phyloP scores from a whole-genome alignment of 2,113 vertebrate species.

The Aegotheles bennettii region DNA sequence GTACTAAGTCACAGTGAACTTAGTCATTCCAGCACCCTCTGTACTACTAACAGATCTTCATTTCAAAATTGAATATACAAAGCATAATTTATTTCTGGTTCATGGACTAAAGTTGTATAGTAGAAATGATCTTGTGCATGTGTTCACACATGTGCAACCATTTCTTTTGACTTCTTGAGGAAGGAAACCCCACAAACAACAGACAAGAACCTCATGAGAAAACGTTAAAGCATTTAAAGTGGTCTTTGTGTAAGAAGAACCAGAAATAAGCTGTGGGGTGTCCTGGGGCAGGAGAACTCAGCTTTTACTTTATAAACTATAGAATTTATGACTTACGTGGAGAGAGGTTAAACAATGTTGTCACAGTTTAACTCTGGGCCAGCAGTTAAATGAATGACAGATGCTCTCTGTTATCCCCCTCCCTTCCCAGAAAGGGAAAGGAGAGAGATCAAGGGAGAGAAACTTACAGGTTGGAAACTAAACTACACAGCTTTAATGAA shows the following conservation, averaged over 20 bases:
- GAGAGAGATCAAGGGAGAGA: too few species aligned
- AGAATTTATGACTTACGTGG: neutral
- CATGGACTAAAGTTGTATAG: neutral
- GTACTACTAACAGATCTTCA: neutral
- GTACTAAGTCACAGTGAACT: neutral
- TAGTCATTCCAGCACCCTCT: constrained; percentile 11
- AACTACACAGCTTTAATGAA: too few species aligned
- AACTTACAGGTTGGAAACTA: too few species aligned
- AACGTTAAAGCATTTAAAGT: neutral
- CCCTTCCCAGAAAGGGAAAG: too few species aligned
- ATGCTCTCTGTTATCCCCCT: too few species aligned
- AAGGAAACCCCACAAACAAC: fast-evolving
- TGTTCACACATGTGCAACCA: neutral
- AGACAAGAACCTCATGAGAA: neutral
- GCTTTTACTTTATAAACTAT: neutral
- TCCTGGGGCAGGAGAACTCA: neutral
- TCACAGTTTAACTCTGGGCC: too few species aligned
- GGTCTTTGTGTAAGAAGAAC: neutral
- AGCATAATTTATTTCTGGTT: neutral
- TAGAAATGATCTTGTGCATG: neutral
- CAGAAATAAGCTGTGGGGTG: neutral
- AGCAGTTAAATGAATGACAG: too few species aligned
- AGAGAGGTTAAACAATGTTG: neutral
- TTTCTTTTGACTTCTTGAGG: neutral
- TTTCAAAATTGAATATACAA: neutral